Evolutionary conservation across 1,140 invertebrate genomes (phyloP), one percentile per base, ranked within the genome.

Genomic region (Aphelenchoides fujianensis): DNA sequence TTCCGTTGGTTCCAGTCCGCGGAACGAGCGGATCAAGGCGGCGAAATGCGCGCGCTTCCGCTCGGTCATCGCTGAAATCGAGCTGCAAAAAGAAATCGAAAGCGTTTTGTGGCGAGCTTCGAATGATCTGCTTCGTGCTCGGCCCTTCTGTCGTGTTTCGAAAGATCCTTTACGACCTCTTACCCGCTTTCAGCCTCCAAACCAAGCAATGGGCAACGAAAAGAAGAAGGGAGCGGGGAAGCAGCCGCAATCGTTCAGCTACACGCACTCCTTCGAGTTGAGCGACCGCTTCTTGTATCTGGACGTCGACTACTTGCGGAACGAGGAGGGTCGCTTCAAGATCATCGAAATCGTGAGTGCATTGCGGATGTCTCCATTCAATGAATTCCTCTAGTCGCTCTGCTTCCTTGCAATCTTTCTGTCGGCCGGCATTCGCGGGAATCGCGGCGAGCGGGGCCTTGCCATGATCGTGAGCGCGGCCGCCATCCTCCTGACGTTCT

Each of bases 311-410:
- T 75, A 71, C 16, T 72, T 76, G 9, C 23, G 36, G 2, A 77
- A 69, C 36, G 62, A 67, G 35, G 74, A 74, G 30, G 73, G 73
- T 16, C 27, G 62, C 53, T 37, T 74, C 12, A 74, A 74, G 52
- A 70, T 74, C 28, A 62, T 75, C 28, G 73, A 74, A 70, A 70
- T 74, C 53, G 72, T 75, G 23, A 70, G 71, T 27, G 36, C n/a
- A n/a, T n/a, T n/a, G n/a, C n/a, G n/a, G n/a, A n/a, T n/a, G n/a
- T n/a, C n/a, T n/a, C n/a, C n/a, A n/a, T n/a, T n/a, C n/a, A n/a
- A n/a, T n/a, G n/a, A n/a, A n/a, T n/a, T n/a, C n/a, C n/a, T n/a
- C n/a, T n/a, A 3, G 61, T 70, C 31, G 19, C 31, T 63, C 48
- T 74, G 57, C 9, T 72, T 76, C 12, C 41, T 74, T 28, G 74